phyloP scores from a whole-genome alignment of 1,140 invertebrate genomes.

The Anadara kagoshimensis region DNA sequence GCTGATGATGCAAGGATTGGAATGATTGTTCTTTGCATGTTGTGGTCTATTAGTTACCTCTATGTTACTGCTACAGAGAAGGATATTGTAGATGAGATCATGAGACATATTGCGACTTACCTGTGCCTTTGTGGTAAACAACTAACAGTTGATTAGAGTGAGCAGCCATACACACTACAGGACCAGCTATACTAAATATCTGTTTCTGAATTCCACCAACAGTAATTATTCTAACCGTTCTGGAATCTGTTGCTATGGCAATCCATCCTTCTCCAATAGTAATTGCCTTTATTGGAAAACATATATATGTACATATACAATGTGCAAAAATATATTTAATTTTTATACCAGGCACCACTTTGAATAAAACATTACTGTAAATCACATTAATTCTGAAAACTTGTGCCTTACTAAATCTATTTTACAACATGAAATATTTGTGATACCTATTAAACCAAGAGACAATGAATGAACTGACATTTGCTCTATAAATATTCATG shows the following conservation, averaged over 20 bases:
- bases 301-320: neutral
- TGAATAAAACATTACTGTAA: neutral
- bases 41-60: too few relatives aligned
- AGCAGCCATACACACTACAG: conserved; percentile 82
- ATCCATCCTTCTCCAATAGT: conserved; percentile 84
- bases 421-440: too few relatives aligned
- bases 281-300: conserved; percentile 75
- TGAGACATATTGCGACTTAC: too few relatives aligned
- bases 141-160: conserved; percentile 83
- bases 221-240: conserved; percentile 88
- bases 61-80: too few relatives aligned
- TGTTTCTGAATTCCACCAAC: conserved; percentile 90
- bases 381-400: neutral
- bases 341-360: too few relatives aligned
- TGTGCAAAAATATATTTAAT: neutral
- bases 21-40: too few relatives aligned
- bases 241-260: conserved; percentile 83
- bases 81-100: too few relatives aligned
- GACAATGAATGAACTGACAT: too few relatives aligned
- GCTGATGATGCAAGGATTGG: too few relatives aligned
- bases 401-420: too few relatives aligned
- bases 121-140: conserved; percentile 78
- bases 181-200: conserved; percentile 83
- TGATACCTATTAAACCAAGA: too few relatives aligned
- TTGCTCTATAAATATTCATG: too few relatives aligned